These are phyloP conservation scores for Silurus lanzhouensis DNA, from an alignment of 2,797 vertebrate genomes.

Conservation along the genomic window DNA sequence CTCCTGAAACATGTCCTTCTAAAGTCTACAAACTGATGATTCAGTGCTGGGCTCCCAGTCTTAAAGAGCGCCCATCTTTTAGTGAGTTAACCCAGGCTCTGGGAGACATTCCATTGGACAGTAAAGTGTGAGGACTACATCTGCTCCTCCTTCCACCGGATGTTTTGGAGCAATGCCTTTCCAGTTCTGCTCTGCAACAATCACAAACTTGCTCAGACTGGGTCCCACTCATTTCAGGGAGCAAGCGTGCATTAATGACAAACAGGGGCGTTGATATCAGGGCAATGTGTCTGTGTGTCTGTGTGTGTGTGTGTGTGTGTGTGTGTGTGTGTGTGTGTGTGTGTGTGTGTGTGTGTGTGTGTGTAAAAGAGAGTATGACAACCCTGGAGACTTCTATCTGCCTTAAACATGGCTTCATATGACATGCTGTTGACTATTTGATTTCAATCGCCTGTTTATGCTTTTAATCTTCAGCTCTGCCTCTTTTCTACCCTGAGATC, in stretches of 20 bases:
- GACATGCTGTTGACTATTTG: constrained; percentile 40
- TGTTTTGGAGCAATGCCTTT: constrained; percentile 35
- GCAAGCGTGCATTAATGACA: constrained; percentile 50
- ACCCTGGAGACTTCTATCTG: constrained; percentile 63
- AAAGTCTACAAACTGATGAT: constrained; percentile 90
- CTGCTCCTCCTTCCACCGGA: constrained; percentile 2
- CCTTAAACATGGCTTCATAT: constrained; percentile 69
- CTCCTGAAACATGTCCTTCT: constrained; percentile 87
- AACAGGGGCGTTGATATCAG: constrained; percentile 35
- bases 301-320: constrained; percentile 48
- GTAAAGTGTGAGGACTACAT: constrained; percentile 82
- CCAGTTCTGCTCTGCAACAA: constrained; percentile 52
- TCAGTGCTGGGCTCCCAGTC: constrained; percentile 89
- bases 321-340: constrained; percentile 36
- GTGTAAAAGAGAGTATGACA: constrained; percentile 32
- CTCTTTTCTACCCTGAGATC: constrained; percentile 36
- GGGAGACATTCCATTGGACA: constrained; percentile 84
- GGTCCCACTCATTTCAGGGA: constrained; percentile 76
- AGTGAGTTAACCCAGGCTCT: constrained; percentile 84
- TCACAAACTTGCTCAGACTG: constrained; percentile 69
- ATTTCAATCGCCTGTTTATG: constrained; percentile 44
- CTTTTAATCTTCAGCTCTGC: constrained; percentile 15
- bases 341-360: constrained; percentile 17
- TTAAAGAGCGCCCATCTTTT: constrained; percentile 95
- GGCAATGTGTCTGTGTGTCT: constrained; percentile 13